A percentile compares a stretch with the other conserved stretches of the same genome.
These are phyloP conservation scores for Dasypogon diadema DNA, from an alignment of 2,888 invertebrate species.

Conservation along the genomic window DNA sequence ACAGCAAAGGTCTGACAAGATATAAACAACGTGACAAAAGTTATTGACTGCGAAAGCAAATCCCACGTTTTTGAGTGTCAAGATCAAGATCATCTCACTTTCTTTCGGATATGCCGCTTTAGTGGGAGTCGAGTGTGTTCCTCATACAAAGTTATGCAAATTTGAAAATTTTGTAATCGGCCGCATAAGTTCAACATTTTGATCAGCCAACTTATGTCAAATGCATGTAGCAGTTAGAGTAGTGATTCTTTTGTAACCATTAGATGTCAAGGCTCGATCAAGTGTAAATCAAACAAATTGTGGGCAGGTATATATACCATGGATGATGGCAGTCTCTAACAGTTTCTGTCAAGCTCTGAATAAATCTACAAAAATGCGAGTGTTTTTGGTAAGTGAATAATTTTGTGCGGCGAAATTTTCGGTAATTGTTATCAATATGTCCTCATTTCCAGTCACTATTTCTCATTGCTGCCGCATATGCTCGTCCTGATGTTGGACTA, in stretches of 20 bases:
- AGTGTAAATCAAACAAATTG: neutral
- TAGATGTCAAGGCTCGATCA: neutral
- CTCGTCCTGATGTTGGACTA: neutral
- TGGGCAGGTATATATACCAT: neutral
- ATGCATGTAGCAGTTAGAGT: neutral
- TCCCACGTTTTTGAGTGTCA: slow-evolving; percentile 22
- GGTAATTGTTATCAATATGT: neutral
- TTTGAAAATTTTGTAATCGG: neutral
- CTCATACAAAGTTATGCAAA: slow-evolving; percentile 1
- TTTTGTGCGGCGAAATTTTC: neutral
- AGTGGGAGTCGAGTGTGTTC: slow-evolving; percentile 2
- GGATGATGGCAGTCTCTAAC: neutral
- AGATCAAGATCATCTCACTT: slow-evolving; percentile 34
- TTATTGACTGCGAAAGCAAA: neutral
- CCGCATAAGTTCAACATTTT: neutral
- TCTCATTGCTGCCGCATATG: neutral
- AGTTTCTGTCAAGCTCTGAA: neutral
- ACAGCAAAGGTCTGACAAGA: neutral
- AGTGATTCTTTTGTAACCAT: slow-evolving; percentile 3
- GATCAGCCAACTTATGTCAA: neutral
- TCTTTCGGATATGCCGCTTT: slow-evolving; percentile 12
- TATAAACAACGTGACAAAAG: neutral
- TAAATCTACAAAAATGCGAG: neutral
- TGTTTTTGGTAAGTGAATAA: neutral
- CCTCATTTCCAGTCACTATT: neutral